A percentile compares a stretch with the other conserved stretches of the same genome.
Conservation (phyloP, 2,888 invertebrate species). For the Bimastos eiseni region DNA sequence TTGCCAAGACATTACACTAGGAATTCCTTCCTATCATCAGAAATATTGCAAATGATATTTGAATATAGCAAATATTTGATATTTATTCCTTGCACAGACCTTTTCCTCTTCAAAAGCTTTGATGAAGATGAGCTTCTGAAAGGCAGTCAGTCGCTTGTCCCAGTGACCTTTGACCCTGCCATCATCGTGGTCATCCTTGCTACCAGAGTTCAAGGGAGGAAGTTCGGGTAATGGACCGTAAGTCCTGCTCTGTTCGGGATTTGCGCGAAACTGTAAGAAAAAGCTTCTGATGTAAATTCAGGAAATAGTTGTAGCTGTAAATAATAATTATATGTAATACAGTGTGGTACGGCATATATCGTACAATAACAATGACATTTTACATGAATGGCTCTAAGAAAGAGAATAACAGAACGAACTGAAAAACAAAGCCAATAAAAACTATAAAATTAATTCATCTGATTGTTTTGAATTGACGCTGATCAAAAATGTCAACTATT, state of each 20-base stretch:
- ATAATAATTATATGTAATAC: too few species aligned
- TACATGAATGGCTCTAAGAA: too few species aligned
- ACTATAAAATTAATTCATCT: too few species aligned
- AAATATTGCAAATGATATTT: neutral
- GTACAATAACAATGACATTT: too few species aligned
- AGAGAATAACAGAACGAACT: too few species aligned
- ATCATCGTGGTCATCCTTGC: constrained; percentile 44
- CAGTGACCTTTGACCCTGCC: constrained; percentile 66
- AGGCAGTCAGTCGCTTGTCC: constrained; percentile 70
- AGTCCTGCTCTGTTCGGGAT: constrained; percentile 50
- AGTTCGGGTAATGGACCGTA: constrained; percentile 54
- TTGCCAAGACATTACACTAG: neutral
- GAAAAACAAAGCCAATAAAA: too few species aligned
- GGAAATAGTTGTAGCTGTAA: neutral
- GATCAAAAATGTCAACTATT: too few species aligned
- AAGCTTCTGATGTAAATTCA: neutral
- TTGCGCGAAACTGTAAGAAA: constrained; percentile 51
- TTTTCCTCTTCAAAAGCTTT: constrained; percentile 79
- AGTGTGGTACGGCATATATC: too few species aligned
- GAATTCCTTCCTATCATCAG: neutral
- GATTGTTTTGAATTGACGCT: too few species aligned
- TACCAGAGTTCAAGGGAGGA: constrained; percentile 35
- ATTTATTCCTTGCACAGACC: constrained; percentile 53
- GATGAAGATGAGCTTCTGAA: constrained; percentile 81
- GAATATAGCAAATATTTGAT: neutral